These are phyloP conservation scores for Siniperca scherzeri DNA, from an alignment of 2,797 vertebrate species.

Conservation along the genomic window DNA sequence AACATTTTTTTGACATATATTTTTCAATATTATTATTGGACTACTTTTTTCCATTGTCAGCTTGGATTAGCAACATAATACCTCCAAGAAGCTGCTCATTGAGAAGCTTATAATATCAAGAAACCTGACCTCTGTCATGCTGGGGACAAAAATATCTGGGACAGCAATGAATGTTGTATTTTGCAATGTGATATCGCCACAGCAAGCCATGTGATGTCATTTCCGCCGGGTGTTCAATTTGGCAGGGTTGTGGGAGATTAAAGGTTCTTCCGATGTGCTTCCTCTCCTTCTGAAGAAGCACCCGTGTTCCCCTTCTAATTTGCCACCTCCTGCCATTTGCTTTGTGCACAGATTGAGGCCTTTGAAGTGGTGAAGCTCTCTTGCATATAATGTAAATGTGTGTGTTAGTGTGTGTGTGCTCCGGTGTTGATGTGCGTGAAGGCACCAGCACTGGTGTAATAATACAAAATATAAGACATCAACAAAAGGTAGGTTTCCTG, in stretches of 20 bases:
- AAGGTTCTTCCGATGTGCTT: constrained; percentile 74
- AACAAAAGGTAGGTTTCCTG: constrained; percentile 80
- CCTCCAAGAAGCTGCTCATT: constrained; percentile 23
- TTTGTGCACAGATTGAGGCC: constrained; percentile 63
- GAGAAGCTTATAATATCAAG: constrained; percentile 39
- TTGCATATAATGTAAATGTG: constrained; percentile 51
- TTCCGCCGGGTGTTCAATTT: constrained; percentile 64
- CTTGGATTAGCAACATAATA: constrained; percentile 49
- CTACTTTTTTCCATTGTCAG: constrained; percentile 34
- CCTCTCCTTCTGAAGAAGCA: constrained; percentile 72
- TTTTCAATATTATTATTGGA: background rate
- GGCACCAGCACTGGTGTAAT: constrained; percentile 53
- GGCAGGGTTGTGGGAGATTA: constrained; percentile 70
- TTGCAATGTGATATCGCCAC: constrained; percentile 30
- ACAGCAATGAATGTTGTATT: constrained; percentile 39
- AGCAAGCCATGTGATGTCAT: constrained; percentile 60
- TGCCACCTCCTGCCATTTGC: constrained; percentile 72
- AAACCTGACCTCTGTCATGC: constrained; percentile 49
- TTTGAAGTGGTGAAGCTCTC: constrained; percentile 74
- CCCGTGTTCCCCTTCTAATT: constrained; percentile 78
- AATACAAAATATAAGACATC: constrained; percentile 73
- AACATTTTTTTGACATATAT: background rate
- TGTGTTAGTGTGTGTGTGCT: constrained; percentile 22
- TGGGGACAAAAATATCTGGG: constrained; percentile 46
- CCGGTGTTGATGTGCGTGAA: constrained; percentile 24